Percentiles rank a stretch among this genome's conserved stretches.
Evolutionary conservation across 2,797 vertebrate genomes (phyloP).

Genomic region (Clarias fuscus): DNA sequence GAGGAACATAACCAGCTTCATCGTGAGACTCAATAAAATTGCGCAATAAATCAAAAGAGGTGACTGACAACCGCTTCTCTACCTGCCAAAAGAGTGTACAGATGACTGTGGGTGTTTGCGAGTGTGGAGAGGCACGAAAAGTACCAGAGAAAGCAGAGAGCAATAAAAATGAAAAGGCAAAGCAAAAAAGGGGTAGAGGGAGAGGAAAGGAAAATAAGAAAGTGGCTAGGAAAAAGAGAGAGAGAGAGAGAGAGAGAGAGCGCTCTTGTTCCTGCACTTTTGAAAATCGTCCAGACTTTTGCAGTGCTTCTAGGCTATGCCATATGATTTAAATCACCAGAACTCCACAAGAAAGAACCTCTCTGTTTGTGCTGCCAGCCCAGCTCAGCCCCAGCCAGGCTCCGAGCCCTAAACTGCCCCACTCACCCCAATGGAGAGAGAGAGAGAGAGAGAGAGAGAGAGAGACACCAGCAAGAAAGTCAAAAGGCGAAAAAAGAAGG

Average conservation of each 20-base stretch:
- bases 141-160: slow-evolving; percentile 39
- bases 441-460: slow-evolving; percentile 29
- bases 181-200: slow-evolving; percentile 55
- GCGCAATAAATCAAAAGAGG: slow-evolving; percentile 11
- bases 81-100: slow-evolving; percentile 27
- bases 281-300: slow-evolving; percentile 80
- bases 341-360: slow-evolving; percentile 81
- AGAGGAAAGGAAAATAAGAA: slow-evolving; percentile 70
- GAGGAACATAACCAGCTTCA: not conserved
- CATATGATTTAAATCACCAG: slow-evolving; percentile 86
- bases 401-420: slow-evolving; percentile 63
- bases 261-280: slow-evolving; percentile 76
- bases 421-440: slow-evolving; percentile 58
- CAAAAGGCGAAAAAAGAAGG: not conserved
- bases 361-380: slow-evolving; percentile 82
- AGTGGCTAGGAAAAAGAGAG: slow-evolving; percentile 68
- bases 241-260: slow-evolving; percentile 62
- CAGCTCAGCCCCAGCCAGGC: slow-evolving; percentile 64
- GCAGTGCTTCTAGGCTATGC: slow-evolving; percentile 81
- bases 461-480: slow-evolving; percentile 10
- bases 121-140: slow-evolving; percentile 50
- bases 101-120: slow-evolving; percentile 52
- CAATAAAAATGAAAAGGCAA: slow-evolving; percentile 43
- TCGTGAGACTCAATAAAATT: slow-evolving; percentile 19
- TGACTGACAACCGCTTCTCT: slow-evolving; percentile 22